Evolutionary conservation across 1,140 invertebrate genomes (phyloP).

Genomic region (Zaprionus camerounensis): DNA sequence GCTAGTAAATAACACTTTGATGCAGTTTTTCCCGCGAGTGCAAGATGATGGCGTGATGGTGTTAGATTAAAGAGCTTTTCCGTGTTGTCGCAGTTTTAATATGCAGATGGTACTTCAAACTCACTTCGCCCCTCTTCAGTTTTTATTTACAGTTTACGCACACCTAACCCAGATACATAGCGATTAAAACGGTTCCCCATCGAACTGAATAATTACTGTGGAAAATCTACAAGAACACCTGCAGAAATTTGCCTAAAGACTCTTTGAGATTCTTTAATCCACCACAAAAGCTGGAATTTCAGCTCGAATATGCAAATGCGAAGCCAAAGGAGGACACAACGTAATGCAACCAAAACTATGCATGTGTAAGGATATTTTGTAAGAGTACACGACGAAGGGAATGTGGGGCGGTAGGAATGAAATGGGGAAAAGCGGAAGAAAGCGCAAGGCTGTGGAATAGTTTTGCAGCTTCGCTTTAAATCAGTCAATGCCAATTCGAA

Average conservation of each 20-base stretch:
- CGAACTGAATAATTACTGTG: not conserved
- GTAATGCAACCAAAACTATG: slow-evolving; percentile 23
- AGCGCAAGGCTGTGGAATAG: slow-evolving; percentile 5
- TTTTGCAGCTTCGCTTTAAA: slow-evolving; percentile 37
- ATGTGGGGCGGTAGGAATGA: not conserved
- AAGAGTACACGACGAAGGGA: not conserved
- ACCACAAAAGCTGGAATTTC: not conserved
- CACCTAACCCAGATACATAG: slow-evolving; percentile 11
- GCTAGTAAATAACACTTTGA: slow-evolving; percentile 1
- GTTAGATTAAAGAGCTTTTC: slow-evolving; percentile 37
- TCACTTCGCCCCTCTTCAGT: not conserved
- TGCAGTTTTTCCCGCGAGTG: slow-evolving; percentile 24
- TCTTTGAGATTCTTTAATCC: not conserved
- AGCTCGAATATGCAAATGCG: slow-evolving; percentile 13
- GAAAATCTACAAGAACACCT: slow-evolving; percentile 1
- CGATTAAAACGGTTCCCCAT: slow-evolving; percentile 5
- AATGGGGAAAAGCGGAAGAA: not conserved
- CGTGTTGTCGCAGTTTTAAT: slow-evolving; percentile 29
- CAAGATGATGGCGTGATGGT: slow-evolving; percentile 27
- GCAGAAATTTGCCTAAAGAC: not conserved
- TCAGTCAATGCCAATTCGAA: slow-evolving; percentile 51
- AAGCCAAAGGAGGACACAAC: not conserved
- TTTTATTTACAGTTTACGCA: slow-evolving; percentile 30
- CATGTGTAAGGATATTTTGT: slow-evolving; percentile 3
- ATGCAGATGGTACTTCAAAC: slow-evolving; percentile 13